These are phyloP conservation scores for Trichonephila clavata DNA, from an alignment of 1,140 invertebrate species.

Conservation along the genomic window DNA sequence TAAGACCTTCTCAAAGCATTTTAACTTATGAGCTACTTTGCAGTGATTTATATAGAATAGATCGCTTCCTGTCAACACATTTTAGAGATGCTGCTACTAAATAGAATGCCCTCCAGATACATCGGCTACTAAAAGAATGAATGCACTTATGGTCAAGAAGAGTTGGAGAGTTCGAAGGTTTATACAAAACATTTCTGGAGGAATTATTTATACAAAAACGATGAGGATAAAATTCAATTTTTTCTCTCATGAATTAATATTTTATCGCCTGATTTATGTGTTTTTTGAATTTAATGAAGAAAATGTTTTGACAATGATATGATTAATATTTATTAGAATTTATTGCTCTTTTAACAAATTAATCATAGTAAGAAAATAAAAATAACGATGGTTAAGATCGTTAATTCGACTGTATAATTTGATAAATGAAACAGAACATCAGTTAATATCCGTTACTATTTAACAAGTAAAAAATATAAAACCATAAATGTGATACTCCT, in stretches of 20 bases:
- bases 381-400: no score
- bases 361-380: no score
- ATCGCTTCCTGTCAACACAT: conserved; percentile 65
- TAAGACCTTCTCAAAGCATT: conserved; percentile 54
- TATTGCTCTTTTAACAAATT: no score
- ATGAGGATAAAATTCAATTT: background rate
- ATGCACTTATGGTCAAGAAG: background rate
- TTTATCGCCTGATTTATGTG: background rate
- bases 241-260: background rate
- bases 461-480: no score
- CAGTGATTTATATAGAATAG: conserved; percentile 69
- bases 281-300: background rate
- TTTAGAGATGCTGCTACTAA: conserved; percentile 21
- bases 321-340: no score
- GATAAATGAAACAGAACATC: no score
- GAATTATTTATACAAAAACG: background rate
- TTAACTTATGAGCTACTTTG: conserved; percentile 52
- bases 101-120: background rate
- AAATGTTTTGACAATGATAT: no score
- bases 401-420: no score
- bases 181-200: background rate
- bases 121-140: conserved; percentile 15
- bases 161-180: background rate
- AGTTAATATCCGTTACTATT: no score
- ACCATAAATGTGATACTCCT: no score